Evolutionary conservation across 2,888 invertebrate genomes (phyloP), one percentile per base, ranked within the genome.

Genomic region (Brachyopa scutellaris): DNA sequence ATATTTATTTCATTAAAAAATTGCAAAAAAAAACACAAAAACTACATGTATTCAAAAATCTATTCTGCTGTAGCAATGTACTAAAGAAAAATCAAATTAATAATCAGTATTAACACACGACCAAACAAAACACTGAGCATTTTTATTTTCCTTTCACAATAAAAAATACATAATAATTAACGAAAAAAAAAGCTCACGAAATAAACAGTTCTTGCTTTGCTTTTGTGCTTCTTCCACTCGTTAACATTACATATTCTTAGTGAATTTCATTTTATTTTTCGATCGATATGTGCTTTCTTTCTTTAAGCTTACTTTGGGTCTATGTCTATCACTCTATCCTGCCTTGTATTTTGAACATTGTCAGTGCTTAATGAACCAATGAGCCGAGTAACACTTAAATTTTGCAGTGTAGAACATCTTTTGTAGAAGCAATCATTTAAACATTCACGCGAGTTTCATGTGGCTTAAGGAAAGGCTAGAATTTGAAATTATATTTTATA

Each of bases 51-150:
- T 40, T 26, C 21, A 66, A 72, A 74, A 64, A 53, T 49, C 36
- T 70, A 66, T 82, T 77, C 59, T 53, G 70, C 82, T 61, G 70
- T 82, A 82, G 82, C 82, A 77, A 82, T 82, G 82, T 82, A 82
- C 82, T 82, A 82, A 82, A 82, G 82, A 82, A 82, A 82, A 53
- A 70, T 80, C 77, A 70, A 66, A 61, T 62, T 70, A 76, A 51
- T 70, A 70, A 69, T 74, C 67, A 62, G 40, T 69, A 74, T 55
- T 59, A 53, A 73, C 73, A 79, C 73, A 64, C 36, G 72, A 78
- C 51, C n/a, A 6, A 26, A 26, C 59, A 66, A 79, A 73, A 66
- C 53, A 72, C 59, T 57, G 9, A 70, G 33, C 45, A 59, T 78
- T 79, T 73, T 73, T 61, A 40, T 73, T 40, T 45, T 62, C 40